Conservation (phyloP, 2,113 vertebrate species). For the Nothoprocta perdicaria region DNA sequence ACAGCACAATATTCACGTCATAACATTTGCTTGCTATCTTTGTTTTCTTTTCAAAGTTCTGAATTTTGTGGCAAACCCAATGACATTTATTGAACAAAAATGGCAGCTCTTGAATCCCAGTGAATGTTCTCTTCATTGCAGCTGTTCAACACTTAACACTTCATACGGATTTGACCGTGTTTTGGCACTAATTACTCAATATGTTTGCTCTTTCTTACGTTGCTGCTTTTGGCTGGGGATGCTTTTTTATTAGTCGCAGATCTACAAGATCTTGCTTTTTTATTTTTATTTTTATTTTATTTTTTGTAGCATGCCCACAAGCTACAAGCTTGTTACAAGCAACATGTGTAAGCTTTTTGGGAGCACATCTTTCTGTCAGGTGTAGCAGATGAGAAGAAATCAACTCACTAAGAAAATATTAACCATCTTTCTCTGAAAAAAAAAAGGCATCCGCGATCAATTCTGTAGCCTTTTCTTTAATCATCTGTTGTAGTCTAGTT, state of each 20-base stretch:
- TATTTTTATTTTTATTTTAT: no score
- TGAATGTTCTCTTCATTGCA: not conserved
- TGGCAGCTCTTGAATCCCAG: accelerated
- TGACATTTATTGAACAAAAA: not conserved
- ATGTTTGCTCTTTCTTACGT: not conserved
- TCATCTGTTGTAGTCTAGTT: not conserved
- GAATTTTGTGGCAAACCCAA: no score
- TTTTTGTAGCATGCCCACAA: not conserved
- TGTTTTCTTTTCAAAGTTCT: not conserved
- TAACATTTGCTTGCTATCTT: not conserved
- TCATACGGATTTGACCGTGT: accelerated
- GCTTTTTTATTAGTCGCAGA: not conserved
- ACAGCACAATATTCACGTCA: accelerated
- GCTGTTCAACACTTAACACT: not conserved
- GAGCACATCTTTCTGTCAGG: not conserved
- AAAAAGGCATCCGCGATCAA: not conserved
- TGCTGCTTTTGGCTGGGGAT: not conserved
- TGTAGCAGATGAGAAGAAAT: not conserved
- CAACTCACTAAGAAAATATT: not conserved
- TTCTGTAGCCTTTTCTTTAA: not conserved
- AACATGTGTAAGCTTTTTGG: not conserved
- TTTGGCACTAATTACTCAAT: not conserved
- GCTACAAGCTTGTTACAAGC: not conserved
- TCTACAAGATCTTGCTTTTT: not conserved
- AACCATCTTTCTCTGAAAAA: not conserved